Percentiles rank a stretch among this genome's conserved stretches.
Conservation (phyloP, 2,888 invertebrate species). For the Cataglyphis livida region DNA sequence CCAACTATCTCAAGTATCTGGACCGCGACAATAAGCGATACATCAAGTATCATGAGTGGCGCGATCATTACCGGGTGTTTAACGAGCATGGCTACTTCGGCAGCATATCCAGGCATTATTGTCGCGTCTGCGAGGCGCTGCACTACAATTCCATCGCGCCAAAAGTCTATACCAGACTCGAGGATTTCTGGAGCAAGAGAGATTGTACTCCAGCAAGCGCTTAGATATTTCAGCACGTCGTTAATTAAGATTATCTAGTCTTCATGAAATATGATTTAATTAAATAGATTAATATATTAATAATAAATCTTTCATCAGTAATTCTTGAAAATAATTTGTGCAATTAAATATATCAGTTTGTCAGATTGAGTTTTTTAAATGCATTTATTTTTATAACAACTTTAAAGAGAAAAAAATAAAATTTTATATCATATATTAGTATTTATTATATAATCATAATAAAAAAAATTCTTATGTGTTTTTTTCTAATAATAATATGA, state of each 20-base stretch:
- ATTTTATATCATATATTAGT: background rate
- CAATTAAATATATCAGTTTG: background rate
- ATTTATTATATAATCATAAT: background rate
- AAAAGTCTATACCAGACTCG: conserved; percentile 85
- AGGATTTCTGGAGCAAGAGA: conserved; percentile 83
- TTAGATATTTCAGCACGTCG: background rate
- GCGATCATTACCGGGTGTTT: conserved; percentile 86
- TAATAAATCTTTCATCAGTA: background rate
- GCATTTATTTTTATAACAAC: background rate
- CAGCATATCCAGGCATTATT: conserved; percentile 88
- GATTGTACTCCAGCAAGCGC: conserved; percentile 74
- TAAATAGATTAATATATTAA: background rate
- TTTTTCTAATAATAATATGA: background rate
- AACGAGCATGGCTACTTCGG: conserved; percentile 91
- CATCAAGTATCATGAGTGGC: conserved; percentile 88
- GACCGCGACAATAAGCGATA: conserved; percentile 84
- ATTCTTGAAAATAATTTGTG: background rate
- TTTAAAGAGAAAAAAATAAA: background rate
- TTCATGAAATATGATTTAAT: conserved; percentile 2
- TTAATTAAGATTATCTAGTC: conserved; percentile 24
- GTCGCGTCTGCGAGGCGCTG: conserved; percentile 90
- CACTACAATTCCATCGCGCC: conserved; percentile 87
- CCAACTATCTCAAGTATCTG: conserved; percentile 86
- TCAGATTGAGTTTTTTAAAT: background rate
- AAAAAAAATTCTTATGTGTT: background rate